These are phyloP conservation scores for Ommatoiulus sabulosus DNA, from an alignment of 2,888 invertebrate genomes.

Conservation along the genomic window DNA sequence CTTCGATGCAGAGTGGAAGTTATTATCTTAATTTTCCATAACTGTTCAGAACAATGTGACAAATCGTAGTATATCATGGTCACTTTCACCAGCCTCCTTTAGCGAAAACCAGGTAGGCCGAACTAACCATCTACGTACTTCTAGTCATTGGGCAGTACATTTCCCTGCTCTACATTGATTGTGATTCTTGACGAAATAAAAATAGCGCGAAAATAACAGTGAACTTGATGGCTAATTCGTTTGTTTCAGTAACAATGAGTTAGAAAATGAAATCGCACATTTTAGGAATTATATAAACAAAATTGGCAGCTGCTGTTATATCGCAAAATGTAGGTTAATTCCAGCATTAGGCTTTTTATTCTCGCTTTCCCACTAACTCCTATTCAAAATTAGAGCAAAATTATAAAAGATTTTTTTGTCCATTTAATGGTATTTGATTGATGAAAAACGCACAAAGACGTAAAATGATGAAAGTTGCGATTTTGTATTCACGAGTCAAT, in stretches of 20 bases:
- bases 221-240: conserved; percentile 42
- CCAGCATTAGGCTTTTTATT: conserved; percentile 29
- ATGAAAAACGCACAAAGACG: conserved; percentile 47
- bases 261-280: conserved; percentile 44
- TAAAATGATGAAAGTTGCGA: conserved; percentile 48
- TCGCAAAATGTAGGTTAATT: conserved; percentile 26
- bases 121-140: neutral
- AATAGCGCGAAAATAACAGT: conserved; percentile 7
- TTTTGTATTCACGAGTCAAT: conserved; percentile 42
- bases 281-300: conserved; percentile 32
- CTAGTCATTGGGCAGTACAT: neutral
- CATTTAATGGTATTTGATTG: conserved; percentile 48
- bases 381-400: conserved; percentile 47
- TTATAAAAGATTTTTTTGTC: conserved; percentile 30
- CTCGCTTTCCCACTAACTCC: conserved; percentile 9
- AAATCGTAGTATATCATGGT: neutral
- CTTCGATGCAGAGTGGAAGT: neutral
- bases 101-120: neutral
- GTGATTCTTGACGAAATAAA: neutral
- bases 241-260: conserved; percentile 33
- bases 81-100: neutral
- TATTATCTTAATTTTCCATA: neutral
- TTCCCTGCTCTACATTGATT: neutral
- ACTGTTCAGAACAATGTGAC: neutral
- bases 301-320: conserved; percentile 42